Evolutionary conservation across 1,140 invertebrate genomes (phyloP).

Genomic region (Saccostrea glomerata): DNA sequence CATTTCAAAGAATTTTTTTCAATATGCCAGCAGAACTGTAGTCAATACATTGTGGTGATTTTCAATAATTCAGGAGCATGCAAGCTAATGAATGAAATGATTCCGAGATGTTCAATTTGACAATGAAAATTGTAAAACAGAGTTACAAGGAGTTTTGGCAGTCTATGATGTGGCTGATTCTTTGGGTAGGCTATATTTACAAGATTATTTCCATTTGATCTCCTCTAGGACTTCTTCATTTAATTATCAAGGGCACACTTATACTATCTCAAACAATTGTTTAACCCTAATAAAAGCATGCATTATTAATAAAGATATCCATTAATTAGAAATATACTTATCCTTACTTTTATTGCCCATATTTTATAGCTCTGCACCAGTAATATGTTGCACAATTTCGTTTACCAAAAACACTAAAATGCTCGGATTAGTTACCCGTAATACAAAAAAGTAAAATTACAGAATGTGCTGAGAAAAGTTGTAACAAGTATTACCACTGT

Average conservation of each 20-base stretch:
- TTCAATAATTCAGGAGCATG: background rate
- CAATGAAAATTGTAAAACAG: background rate
- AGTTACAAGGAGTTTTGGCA: background rate
- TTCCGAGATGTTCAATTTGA: background rate
- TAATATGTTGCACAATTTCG: background rate
- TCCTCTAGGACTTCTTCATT: background rate
- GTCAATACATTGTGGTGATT: background rate
- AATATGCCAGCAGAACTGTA: background rate
- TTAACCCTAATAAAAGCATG: background rate
- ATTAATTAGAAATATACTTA: background rate
- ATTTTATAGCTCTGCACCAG: background rate
- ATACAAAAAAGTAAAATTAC: too few species aligned
- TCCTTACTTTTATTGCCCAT: background rate
- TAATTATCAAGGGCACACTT: background rate
- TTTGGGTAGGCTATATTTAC: background rate
- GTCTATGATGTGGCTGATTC: background rate
- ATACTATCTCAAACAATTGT: background rate
- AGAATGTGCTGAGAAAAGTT: too few species aligned
- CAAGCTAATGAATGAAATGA: background rate
- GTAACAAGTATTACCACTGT: too few species aligned
- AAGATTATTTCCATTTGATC: background rate
- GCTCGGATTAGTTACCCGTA: too few species aligned
- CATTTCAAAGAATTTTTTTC: background rate
- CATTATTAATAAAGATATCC: conserved; percentile 4
- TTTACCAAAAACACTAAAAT: too few species aligned